Percentiles rank a stretch among this genome's conserved stretches.
Conservation (phyloP, 2,113 vertebrate genomes). For the Poecile atricapillus region DNA sequence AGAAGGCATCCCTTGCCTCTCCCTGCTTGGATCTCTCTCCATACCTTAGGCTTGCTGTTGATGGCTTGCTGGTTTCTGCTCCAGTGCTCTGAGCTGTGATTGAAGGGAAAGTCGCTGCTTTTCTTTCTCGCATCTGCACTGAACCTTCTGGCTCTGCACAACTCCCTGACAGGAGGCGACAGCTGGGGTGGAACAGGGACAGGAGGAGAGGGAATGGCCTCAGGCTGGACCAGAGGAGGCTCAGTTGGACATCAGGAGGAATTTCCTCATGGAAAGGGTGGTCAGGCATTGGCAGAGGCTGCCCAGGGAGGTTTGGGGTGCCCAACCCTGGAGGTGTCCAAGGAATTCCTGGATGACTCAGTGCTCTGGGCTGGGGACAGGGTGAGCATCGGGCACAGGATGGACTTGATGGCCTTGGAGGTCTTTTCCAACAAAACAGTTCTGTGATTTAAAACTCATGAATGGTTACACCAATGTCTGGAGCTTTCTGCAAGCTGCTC, state of each 20-base stretch:
- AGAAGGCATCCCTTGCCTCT: not conserved
- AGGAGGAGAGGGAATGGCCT: not conserved
- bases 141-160: not conserved
- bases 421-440: rapidly evolving
- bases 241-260: not conserved
- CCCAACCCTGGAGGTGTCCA: not conserved
- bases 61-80: not conserved
- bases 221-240: not conserved
- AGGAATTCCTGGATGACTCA: rapidly evolving
- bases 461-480: not conserved
- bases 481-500: not conserved
- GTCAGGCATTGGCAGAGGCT: rapidly evolving
- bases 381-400: rapidly evolving
- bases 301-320: not conserved
- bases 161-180: not conserved
- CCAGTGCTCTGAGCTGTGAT: rapidly evolving
- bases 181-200: rapidly evolving
- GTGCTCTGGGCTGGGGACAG: not conserved
- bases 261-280: not conserved
- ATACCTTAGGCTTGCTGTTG: not conserved
- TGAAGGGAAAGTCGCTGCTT: not conserved
- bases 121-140: not conserved
- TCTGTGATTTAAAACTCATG: not conserved
- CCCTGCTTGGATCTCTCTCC: not conserved
- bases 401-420: rapidly evolving